Conservation (phyloP, 2,113 vertebrate species). For the Chionis minor region DNA sequence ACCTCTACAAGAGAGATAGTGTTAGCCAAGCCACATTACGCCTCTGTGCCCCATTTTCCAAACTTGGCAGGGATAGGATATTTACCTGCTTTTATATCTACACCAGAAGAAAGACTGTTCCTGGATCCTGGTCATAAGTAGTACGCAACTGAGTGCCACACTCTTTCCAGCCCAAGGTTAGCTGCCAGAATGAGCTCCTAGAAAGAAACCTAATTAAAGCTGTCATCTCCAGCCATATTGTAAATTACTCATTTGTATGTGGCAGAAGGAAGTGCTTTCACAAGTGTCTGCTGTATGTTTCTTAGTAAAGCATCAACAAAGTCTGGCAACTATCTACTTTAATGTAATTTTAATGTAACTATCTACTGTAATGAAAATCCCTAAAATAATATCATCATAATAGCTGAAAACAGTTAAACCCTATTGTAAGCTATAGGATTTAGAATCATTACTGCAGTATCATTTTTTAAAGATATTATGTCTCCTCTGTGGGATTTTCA, state of each 20-base stretch:
- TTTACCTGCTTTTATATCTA: not conserved
- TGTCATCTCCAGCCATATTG: slow-evolving; percentile 1
- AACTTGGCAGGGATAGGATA: not conserved
- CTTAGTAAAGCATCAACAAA: slow-evolving; percentile 5
- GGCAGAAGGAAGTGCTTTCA: not conserved
- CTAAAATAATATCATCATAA: slow-evolving; percentile 42
- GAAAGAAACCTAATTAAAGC: slow-evolving; percentile 32
- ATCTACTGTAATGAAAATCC: slow-evolving; percentile 48
- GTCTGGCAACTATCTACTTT: not conserved
- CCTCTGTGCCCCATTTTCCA: not conserved
- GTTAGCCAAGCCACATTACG: not conserved
- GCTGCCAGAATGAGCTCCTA: not conserved
- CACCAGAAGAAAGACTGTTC: not conserved
- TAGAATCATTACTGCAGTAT: slow-evolving; percentile 6
- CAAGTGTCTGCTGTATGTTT: not conserved
- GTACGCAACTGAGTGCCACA: not conserved
- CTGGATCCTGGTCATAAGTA: not conserved
- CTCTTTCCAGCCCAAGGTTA: not conserved
- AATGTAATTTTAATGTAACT: slow-evolving; percentile 39
- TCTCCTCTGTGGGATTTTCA: slow-evolving; percentile 43
- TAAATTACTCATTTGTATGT: not conserved
- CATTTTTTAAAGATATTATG: slow-evolving; percentile 8
- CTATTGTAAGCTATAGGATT: slow-evolving; percentile 12
- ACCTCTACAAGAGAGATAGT: too few species aligned
- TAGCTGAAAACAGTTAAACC: slow-evolving; percentile 19